Conservation (phyloP, 2,113 vertebrate species). For the Hipposideros armiger region DNA sequence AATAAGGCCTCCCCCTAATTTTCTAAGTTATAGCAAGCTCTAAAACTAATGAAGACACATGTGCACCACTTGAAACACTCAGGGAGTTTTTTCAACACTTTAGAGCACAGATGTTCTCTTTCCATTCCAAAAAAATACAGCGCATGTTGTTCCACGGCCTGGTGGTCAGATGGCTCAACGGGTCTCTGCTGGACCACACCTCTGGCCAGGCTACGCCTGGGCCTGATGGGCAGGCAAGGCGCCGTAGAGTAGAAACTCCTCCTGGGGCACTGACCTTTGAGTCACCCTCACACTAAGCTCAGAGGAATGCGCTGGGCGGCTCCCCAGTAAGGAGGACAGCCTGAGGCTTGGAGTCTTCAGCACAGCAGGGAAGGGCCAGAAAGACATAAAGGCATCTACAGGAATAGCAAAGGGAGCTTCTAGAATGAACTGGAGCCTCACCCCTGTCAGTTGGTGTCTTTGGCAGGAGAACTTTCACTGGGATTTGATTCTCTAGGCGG, state of each 20-base stretch:
- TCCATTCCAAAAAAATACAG: slow-evolving; percentile 32
- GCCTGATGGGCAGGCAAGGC: not conserved
- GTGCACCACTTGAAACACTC: not conserved
- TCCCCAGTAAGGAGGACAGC: not conserved
- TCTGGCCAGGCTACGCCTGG: not conserved
- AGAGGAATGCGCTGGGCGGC: slow-evolving; percentile 41
- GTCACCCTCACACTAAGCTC: not conserved
- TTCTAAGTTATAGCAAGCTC: not conserved
- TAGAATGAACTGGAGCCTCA: not conserved
- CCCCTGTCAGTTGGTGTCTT: not conserved
- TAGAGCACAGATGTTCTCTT: slow-evolving; percentile 30
- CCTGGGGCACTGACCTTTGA: slow-evolving; percentile 40
- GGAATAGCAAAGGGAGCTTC: not conserved
- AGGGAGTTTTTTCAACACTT: not conserved
- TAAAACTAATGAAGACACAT: not conserved
- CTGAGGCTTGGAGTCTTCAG: not conserved
- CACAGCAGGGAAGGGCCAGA: not conserved
- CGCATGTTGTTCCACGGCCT: not conserved
- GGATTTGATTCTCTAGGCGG: not conserved
- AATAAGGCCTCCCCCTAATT: not conserved
- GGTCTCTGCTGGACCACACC: not conserved
- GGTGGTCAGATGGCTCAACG: not conserved
- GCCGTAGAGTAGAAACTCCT: not conserved
- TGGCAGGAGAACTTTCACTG: not conserved
- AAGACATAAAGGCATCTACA: not conserved